Base-by-base conservation (phyloP, 2,113 vertebrate species). In the Rana temporaria region DNA sequence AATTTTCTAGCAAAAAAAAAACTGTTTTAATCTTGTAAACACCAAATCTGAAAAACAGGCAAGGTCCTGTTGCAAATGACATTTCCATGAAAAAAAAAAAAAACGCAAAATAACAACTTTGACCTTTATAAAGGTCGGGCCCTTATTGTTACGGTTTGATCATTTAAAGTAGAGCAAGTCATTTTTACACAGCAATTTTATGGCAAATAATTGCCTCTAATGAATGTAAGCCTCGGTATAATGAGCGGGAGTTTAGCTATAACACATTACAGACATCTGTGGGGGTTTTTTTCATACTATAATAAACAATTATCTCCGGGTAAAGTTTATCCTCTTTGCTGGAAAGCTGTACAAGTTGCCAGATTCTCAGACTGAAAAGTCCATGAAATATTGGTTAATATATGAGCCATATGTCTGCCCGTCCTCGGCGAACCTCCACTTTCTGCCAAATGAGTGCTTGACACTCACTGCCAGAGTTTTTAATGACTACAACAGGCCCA, bases 401-500 rank as follows among this genome's bases (percentile, higher is more conserved):
- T 74, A 74, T 55, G 71, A 74, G 71, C 15, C 71, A 32, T n/a
- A 32, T 57, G 71, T 57, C 71, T 34, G 55, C 71, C 71, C 8
- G 32, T 55, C 34, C 71, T 60, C n/a, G 19, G 59, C 55, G 32
- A 60, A 74, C 55, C 24, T 38, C 14, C 56, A 6, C 14, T 73
- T 59, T 74, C 55, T 74, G 71, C 71, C 71, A 74, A 74, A 74
- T 92, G 89, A 91, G 20, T 38, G 71, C 55, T 30, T 73, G 70
- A 73, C 32, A 24, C n/a, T 18, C 69, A 17, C 69, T 56, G 48
- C 69, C 69, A 53, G 69, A 9, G 16, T 52, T 69, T 48, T 69
- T 48, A 42, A 22, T 20, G 9, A 53, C 19, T 56, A 52, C 55
- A 72, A 24, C 69, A 72, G 52, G 20, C 52, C 24, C 9, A 72